Base-by-base conservation (phyloP, 1,140 invertebrate genomes). In the Macrobrachium nipponense region DNA sequence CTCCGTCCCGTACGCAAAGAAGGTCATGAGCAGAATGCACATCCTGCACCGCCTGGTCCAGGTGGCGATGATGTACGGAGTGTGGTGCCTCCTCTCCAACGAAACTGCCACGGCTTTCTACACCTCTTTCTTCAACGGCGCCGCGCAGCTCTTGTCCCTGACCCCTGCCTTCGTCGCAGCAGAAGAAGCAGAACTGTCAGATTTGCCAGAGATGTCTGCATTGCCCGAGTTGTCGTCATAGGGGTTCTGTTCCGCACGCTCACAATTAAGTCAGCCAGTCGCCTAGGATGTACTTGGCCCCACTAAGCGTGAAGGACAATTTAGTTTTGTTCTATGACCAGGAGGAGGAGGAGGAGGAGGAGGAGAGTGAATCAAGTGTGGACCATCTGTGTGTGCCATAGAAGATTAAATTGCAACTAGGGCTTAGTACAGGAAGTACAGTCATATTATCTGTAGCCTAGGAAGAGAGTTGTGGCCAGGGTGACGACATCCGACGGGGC, bases 81-180 rank as follows among this genome's bases (percentile, higher is more conserved):
- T 87, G 3, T 89, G 88, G 88, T 89, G 86, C 60, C 10, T 89
- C 5, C 58, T 89, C 0, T 84, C 88, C 10, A 85, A 85, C 6
- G 88, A 89, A 18, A 79, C 80, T 17, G 86, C 86, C 59, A 73
- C 60, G 5, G 60, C 44, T 36, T 82, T 75, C 59, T 87, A 87
- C 59, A 79, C 86, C 15, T 59, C 66, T 1, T 79, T 82, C 66
- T 79, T 87, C 75, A 87, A 64, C 43, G 77, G 75, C 17, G 86
- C 86, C 11, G 58, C 86, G 11, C 77, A 83, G 27, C 59, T 82
- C 5, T 81, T 87, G 23, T 87, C 86, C 8, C 66, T 87, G 7
- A 68, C 86, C 17, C 76, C 81, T 2, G 59, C 80, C 10, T 82
- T 83, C 17, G 86, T 70, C 12, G 86, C 86, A 12, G 86, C 81